A percentile compares a stretch with the other conserved stretches of the same genome.
phyloP scores from a whole-genome alignment of 2,888 invertebrate species.

The Agrochola circellaris region DNA sequence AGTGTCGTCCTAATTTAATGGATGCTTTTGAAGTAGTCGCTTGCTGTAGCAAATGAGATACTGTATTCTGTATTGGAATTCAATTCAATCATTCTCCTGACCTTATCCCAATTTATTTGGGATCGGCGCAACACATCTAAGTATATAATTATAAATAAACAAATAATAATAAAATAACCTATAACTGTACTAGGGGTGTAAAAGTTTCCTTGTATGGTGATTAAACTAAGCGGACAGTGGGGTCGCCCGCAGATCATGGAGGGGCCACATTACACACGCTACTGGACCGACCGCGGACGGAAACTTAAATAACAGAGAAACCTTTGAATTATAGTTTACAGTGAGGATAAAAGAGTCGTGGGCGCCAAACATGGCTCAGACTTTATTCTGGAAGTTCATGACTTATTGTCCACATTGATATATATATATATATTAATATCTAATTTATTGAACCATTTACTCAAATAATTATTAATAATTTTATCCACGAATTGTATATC shows the following conservation, averaged over 20 bases:
- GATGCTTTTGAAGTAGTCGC: not conserved
- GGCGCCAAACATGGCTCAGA: not conserved
- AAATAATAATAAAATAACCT: not conserved
- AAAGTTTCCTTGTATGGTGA: not conserved
- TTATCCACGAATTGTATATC: too few species aligned
- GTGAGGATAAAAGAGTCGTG: not conserved
- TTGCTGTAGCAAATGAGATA: not conserved
- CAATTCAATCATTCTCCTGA: too few species aligned
- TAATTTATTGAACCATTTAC: too few species aligned
- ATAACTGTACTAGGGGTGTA: not conserved
- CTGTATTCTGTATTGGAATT: not conserved
- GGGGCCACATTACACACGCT: not conserved
- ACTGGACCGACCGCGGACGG: not conserved
- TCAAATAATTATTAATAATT: too few species aligned
- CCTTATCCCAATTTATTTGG: too few species aligned
- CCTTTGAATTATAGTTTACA: slow-evolving; percentile 12
- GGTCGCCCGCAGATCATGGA: slow-evolving; percentile 10
- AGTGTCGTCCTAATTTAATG: not conserved
- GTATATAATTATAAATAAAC: too few species aligned
- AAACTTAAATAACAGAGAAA: slow-evolving; percentile 13
- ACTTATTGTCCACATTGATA: too few species aligned
- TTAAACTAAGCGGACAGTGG: not conserved
- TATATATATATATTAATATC: too few species aligned
- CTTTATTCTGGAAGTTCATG: not conserved
- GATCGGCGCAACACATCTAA: too few species aligned